Evolutionary conservation across 2,113 vertebrate species (phyloP), one percentile per base, ranked within the genome.

Genomic region (Choloepus hoffmanni): DNA sequence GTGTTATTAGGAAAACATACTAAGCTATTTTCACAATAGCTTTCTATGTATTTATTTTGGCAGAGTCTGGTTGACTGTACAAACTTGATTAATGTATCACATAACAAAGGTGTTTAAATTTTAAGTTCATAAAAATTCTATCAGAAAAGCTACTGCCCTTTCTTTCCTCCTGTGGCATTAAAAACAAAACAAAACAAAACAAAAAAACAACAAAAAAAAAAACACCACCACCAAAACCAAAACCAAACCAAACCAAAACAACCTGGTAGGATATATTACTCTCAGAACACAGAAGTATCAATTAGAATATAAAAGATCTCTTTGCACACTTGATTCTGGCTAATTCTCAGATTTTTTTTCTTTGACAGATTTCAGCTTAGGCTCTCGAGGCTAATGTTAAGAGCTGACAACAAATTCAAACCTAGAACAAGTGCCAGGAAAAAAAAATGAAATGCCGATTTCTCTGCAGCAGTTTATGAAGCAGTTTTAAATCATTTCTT

Each of bases 1-100:
- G 67, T 65, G 63, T 24, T 45, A 83, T 68, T 73, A 70, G 82
- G 45, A 33, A 95, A 50, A 62, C 43, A 58, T 68, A 96, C 78
- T 15, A 4, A 74, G 53, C 74, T 92, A 40, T 30, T 92, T 92
- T 85, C 67, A 63, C 7, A 91, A 70, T 26, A 30, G 12, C n/a
- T 90, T 90, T 30, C 43, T 79, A 73, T 58, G 13, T 79, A 68
- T 91, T 95, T 94, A 62, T n/a, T 92, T 82, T 96, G 62, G 85
- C 81, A 94, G 48, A 7, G 40, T 26, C 72, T 84, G 74, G 12
- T 0, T 65, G 50, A 83, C 58, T 76, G 12, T 30, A 50, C 45
- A 94, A 94, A 70, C 28, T 11, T 72, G 45, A 90, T 53, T 40
- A 82, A 77, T 70, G 48, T 9, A 77, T 43, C 36, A 82, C 28